Conservation (phyloP, 2,888 invertebrate genomes). For the Eupeodes luniger region DNA sequence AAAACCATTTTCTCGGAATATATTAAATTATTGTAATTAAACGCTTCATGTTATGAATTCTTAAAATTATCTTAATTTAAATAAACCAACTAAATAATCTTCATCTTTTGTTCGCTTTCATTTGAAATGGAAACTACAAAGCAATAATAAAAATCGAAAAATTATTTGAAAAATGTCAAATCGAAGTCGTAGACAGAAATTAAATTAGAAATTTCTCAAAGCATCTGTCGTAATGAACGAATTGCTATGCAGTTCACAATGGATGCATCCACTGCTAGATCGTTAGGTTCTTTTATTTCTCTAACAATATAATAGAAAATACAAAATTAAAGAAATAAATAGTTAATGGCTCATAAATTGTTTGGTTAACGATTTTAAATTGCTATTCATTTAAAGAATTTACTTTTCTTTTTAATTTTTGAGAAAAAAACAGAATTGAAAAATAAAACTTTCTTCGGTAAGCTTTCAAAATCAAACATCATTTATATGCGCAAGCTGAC, state of each 20-base stretch:
- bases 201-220: constrained; percentile 52
- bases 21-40: not conserved
- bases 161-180: constrained; percentile 48
- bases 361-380: constrained; percentile 49
- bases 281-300: not conserved
- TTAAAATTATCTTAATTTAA: not conserved
- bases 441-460: constrained; percentile 63
- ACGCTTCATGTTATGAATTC: not conserved
- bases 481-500: constrained; percentile 59
- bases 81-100: constrained; percentile 1
- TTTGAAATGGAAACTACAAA: constrained; percentile 22
- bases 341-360: constrained; percentile 66
- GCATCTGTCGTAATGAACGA: not conserved
- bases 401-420: constrained; percentile 60
- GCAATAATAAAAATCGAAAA: constrained; percentile 42
- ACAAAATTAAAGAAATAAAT: constrained; percentile 25
- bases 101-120: constrained; percentile 24
- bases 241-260: constrained; percentile 59
- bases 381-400: constrained; percentile 58
- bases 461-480: constrained; percentile 67
- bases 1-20: not conserved
- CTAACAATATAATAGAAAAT: not conserved
- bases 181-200: constrained; percentile 8
- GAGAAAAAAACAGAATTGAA: constrained; percentile 7
- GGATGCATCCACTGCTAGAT: not conserved